Conservation (phyloP, 2,113 vertebrate genomes). For the Aleadryas rufinucha region DNA sequence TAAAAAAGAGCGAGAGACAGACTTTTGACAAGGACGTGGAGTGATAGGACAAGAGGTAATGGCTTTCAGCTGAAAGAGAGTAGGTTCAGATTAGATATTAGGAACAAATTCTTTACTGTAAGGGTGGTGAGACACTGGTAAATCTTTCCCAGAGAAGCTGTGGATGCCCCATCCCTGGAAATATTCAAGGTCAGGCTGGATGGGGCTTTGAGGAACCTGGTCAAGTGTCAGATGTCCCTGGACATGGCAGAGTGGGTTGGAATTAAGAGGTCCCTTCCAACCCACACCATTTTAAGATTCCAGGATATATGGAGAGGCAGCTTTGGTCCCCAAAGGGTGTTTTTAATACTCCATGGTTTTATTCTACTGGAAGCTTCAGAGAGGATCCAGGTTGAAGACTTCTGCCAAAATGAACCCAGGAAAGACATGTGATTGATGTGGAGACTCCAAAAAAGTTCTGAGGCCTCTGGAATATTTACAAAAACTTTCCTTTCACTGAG, state of each 20-base stretch:
- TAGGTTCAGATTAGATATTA: neutral
- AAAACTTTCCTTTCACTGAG: neutral
- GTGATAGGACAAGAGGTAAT: neutral
- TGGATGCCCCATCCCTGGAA: neutral
- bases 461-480: neutral
- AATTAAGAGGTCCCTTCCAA: neutral
- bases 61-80: neutral
- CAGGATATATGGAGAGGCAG: neutral
- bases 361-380: neutral
- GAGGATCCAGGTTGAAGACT: neutral
- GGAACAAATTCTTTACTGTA: neutral
- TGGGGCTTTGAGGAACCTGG: neutral
- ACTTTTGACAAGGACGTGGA: neutral
- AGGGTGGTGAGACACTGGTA: neutral
- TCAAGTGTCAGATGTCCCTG: neutral
- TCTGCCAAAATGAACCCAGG: neutral
- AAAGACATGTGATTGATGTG: neutral
- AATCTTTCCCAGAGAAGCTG: neutral
- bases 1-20: neutral
- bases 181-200: neutral
- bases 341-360: neutral
- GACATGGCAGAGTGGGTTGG: neutral
- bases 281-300: neutral
- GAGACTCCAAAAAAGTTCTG: neutral
- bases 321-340: neutral